A percentile compares a stretch with the other conserved stretches of the same genome.
phyloP scores from a whole-genome alignment of 2,888 invertebrate genomes.

The Dasypolia templi region DNA sequence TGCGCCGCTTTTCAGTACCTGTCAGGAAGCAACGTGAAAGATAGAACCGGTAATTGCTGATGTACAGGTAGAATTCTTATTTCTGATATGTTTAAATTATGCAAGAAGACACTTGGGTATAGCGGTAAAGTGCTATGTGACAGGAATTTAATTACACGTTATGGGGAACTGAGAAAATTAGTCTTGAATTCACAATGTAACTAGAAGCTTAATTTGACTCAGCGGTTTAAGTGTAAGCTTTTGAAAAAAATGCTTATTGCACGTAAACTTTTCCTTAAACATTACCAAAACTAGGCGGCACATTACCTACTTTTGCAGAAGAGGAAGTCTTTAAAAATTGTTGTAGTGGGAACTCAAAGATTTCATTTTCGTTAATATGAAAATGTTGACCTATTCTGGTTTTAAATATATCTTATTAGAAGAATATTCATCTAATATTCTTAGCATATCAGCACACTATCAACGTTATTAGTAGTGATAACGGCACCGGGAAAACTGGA shows the following conservation, averaged over 20 bases:
- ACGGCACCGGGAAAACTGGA: constrained; percentile 70
- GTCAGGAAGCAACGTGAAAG: constrained; percentile 76
- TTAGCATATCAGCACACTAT: constrained; percentile 62
- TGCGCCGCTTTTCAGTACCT: constrained; percentile 81
- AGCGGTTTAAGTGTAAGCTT: background rate
- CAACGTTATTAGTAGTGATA: constrained; percentile 73
- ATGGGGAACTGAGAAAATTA: constrained; percentile 7
- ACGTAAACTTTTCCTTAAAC: background rate
- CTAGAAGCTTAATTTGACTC: background rate
- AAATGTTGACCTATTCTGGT: background rate
- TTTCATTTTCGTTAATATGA: background rate
- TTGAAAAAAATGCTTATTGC: background rate
- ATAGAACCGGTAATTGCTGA: constrained; percentile 79
- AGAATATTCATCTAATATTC: constrained; percentile 41
- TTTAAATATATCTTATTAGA: constrained; percentile 12
- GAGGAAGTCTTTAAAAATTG: background rate
- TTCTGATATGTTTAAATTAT: constrained; percentile 64
- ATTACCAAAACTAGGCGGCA: background rate
- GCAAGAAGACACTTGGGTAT: constrained; percentile 53
- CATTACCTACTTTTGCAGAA: background rate
- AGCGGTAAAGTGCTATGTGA: constrained; percentile 39
- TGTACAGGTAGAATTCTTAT: constrained; percentile 60
- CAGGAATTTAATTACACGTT: constrained; percentile 30
- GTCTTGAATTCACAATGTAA: background rate
- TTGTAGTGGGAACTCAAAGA: background rate